These are phyloP conservation scores for Drosophila suzukii DNA, from an alignment of 1,140 invertebrate species.

Conservation along the genomic window DNA sequence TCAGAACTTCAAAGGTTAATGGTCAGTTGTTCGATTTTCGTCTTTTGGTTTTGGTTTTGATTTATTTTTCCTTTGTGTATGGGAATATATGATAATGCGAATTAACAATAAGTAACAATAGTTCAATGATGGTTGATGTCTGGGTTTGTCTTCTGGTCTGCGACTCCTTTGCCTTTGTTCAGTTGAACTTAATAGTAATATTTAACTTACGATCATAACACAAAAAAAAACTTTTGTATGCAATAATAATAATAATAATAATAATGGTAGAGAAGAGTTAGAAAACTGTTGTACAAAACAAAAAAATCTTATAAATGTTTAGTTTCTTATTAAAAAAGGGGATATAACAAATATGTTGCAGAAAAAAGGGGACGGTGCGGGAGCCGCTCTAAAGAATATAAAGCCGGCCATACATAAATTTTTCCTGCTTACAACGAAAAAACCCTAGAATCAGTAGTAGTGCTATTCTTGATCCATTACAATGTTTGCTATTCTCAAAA, in stretches of 20 bases:
- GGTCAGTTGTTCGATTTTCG: constrained; percentile 20
- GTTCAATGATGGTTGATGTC: constrained; percentile 29
- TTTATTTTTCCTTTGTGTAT: constrained; percentile 4
- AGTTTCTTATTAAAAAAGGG: background rate
- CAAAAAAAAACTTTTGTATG: constrained; percentile 15
- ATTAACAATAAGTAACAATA: constrained; percentile 54
- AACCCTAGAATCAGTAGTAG: background rate
- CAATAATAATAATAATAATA: constrained; percentile 8
- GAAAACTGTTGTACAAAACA: constrained; percentile 4
- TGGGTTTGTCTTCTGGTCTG: background rate
- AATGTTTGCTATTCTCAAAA: background rate
- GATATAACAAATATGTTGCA: constrained; percentile 14
- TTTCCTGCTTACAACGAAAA: background rate
- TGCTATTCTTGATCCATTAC: background rate
- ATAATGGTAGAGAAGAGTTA: constrained; percentile 7
- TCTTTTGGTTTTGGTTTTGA: constrained; percentile 14
- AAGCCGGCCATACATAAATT: background rate
- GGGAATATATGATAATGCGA: constrained; percentile 7
- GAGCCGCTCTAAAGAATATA: constrained; percentile 8
- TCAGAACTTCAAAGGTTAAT: background rate
- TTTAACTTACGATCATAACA: constrained; percentile 32
- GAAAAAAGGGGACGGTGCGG: constrained; percentile 8
- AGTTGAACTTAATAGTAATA: constrained; percentile 35
- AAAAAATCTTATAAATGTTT: background rate
- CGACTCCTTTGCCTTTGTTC: constrained; percentile 36